Percentiles rank a stretch among this genome's conserved stretches.
These are phyloP conservation scores for Folsomia candida DNA, from an alignment of 2,888 invertebrate species.

Conservation along the genomic window DNA sequence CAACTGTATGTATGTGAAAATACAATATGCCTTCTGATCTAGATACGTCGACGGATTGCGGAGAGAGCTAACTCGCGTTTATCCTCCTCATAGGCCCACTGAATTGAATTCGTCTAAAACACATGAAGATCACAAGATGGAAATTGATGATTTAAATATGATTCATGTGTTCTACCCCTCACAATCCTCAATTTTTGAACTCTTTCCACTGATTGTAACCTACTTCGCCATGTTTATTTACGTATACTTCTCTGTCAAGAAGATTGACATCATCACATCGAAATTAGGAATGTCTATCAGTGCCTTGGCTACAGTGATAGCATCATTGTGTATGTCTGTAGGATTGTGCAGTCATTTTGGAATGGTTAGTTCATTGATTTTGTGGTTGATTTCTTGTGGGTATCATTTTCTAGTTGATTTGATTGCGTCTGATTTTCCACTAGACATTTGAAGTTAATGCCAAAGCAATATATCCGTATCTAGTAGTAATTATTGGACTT, in stretches of 20 bases:
- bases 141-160: conserved; percentile 51
- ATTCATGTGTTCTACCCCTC: conserved; percentile 85
- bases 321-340: conserved; percentile 88
- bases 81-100: conserved; percentile 58
- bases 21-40: neutral
- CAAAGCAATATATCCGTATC: conserved; percentile 89
- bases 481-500: conserved; percentile 89
- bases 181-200: conserved; percentile 78
- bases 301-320: conserved; percentile 64
- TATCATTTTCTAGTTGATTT: no score
- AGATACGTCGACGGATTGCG: conserved; percentile 74
- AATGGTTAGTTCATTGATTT: no score
- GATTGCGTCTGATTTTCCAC: no score
- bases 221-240: conserved; percentile 85
- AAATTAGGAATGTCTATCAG: conserved; percentile 83
- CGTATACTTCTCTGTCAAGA: conserved; percentile 91
- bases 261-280: conserved; percentile 88
- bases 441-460: conserved; percentile 77
- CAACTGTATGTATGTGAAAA: conserved; percentile 13
- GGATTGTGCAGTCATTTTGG: conserved; percentile 76
- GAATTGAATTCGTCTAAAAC: conserved; percentile 41
- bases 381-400: no score
- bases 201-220: conserved; percentile 78
- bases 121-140: conserved; percentile 19
- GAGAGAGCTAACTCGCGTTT: conserved; percentile 66